Evolutionary conservation across 1,140 invertebrate genomes (phyloP).

Genomic region (Manduca sexta): DNA sequence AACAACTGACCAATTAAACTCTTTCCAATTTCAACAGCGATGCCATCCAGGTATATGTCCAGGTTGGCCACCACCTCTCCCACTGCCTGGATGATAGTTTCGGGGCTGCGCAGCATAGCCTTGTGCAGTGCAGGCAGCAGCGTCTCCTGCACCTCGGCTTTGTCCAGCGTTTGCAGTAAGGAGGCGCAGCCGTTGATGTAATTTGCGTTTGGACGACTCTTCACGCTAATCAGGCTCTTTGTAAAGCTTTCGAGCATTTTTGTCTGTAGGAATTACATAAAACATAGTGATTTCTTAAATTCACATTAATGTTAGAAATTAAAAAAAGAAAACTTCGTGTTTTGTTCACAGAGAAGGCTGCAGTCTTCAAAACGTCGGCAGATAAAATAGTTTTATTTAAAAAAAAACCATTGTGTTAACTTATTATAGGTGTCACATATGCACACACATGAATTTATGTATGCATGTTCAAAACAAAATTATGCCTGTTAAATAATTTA

Average conservation of each 20-base stretch:
- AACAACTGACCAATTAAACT: conserved; percentile 80
- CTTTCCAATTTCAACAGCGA: conserved; percentile 87
- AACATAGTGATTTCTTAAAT: too few species aligned
- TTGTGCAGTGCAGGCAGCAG: conserved; percentile 92
- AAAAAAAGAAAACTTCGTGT: too few species aligned
- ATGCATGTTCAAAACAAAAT: too few species aligned
- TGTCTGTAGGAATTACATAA: conserved; percentile 68
- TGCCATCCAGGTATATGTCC: conserved; percentile 85
- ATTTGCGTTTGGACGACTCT: conserved; percentile 81
- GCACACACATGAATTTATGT: too few species aligned
- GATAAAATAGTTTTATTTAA: too few species aligned
- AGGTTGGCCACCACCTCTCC: conserved; percentile 82
- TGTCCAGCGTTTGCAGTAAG: conserved; percentile 77
- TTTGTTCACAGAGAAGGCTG: too few species aligned
- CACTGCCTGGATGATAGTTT: conserved; percentile 89
- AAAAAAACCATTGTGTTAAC: too few species aligned
- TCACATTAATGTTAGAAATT: too few species aligned
- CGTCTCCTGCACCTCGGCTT: conserved; percentile 83
- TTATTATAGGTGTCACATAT: too few species aligned
- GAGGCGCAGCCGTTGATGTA: conserved; percentile 78
- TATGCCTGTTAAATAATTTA: too few species aligned
- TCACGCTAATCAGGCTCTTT: conserved; percentile 87
- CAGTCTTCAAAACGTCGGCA: too few species aligned
- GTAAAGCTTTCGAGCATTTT: conserved; percentile 83
- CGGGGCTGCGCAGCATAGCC: conserved; percentile 94